A percentile compares a stretch with the other conserved stretches of the same genome.
Evolutionary conservation across 64 coral and sea anemone species (phyloP).

Genomic region (Exaiptasia diaphana): DNA sequence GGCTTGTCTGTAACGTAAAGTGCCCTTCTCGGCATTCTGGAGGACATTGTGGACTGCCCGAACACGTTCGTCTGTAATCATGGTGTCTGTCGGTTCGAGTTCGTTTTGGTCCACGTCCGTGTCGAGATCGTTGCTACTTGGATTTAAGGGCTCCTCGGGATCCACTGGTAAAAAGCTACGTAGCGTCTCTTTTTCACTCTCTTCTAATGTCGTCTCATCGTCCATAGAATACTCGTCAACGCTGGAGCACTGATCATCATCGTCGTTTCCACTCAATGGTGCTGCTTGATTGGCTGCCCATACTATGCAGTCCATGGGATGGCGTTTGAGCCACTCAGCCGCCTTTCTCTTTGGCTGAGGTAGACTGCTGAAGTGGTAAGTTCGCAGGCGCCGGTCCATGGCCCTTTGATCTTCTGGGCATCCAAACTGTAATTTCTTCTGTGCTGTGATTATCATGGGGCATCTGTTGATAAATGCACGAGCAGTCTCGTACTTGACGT

Average conservation of each 20-base stretch:
- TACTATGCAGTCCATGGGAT: conserved; percentile 37
- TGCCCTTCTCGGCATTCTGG: not conserved
- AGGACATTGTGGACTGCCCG: too few relatives aligned
- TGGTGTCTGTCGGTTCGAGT: too few relatives aligned
- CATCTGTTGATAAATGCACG: conserved; percentile 12
- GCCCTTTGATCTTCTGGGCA: not conserved
- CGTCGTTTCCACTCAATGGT: not conserved
- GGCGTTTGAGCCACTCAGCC: not conserved
- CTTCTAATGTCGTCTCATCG: not conserved
- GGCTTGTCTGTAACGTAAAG: not conserved
- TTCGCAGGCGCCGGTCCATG: conserved; percentile 1
- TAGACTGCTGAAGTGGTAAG: conserved; percentile 6
- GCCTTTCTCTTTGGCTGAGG: not conserved
- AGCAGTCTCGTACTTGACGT: conserved; percentile 7
- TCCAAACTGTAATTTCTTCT: not conserved
- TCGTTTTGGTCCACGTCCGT: too few relatives aligned
- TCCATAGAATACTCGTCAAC: not conserved
- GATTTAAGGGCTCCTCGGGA: too few relatives aligned
- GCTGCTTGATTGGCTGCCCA: conserved; percentile 7
- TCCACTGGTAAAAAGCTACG: too few relatives aligned
- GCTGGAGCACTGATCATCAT: not conserved
- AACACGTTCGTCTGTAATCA: too few relatives aligned
- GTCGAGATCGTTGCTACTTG: too few relatives aligned
- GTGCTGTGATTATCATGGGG: conserved; percentile 11
- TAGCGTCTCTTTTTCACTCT: not conserved